These are phyloP conservation scores for Lasioglossum figueresi DNA, from an alignment of 2,888 invertebrate genomes.

Conservation along the genomic window DNA sequence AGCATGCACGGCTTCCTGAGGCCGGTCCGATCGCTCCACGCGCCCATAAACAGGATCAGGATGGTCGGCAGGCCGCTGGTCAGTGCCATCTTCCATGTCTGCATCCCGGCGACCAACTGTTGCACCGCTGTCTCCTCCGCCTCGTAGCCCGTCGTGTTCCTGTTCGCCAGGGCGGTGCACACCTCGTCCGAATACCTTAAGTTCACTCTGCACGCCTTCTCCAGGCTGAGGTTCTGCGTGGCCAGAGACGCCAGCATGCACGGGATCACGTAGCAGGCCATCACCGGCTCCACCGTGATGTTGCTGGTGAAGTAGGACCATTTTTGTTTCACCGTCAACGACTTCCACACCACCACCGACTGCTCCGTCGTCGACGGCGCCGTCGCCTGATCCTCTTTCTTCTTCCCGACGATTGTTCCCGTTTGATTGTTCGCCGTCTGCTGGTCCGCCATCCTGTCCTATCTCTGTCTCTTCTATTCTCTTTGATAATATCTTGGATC, in stretches of 20 bases:
- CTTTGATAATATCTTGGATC: neutral
- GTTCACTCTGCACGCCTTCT: slow-evolving; percentile 94
- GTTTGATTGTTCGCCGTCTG: slow-evolving; percentile 12
- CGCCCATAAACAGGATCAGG: slow-evolving; percentile 92
- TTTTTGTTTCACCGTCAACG: slow-evolving; percentile 86
- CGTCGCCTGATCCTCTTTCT: slow-evolving; percentile 19
- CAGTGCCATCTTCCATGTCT: slow-evolving; percentile 93
- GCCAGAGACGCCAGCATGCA: slow-evolving; percentile 89
- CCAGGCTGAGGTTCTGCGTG: slow-evolving; percentile 93
- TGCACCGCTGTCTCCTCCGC: slow-evolving; percentile 87
- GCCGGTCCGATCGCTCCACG: slow-evolving; percentile 87
- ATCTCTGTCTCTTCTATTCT: neutral
- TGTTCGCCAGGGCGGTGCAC: slow-evolving; percentile 90
- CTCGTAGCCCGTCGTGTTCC: slow-evolving; percentile 89
- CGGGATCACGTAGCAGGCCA: slow-evolving; percentile 89
- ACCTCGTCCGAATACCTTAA: slow-evolving; percentile 89
- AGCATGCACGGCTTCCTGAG: slow-evolving; percentile 93
- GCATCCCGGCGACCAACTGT: slow-evolving; percentile 89
- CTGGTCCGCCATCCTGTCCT: slow-evolving; percentile 39
- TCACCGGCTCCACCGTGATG: slow-evolving; percentile 91
- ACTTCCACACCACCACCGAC: slow-evolving; percentile 82
- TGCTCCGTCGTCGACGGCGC: slow-evolving; percentile 26
- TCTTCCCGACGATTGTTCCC: slow-evolving; percentile 55
- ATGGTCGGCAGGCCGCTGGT: slow-evolving; percentile 93
- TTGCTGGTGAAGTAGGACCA: slow-evolving; percentile 86